Conservation (phyloP, 2,888 invertebrate species). For the Aricia artaxerxes region DNA sequence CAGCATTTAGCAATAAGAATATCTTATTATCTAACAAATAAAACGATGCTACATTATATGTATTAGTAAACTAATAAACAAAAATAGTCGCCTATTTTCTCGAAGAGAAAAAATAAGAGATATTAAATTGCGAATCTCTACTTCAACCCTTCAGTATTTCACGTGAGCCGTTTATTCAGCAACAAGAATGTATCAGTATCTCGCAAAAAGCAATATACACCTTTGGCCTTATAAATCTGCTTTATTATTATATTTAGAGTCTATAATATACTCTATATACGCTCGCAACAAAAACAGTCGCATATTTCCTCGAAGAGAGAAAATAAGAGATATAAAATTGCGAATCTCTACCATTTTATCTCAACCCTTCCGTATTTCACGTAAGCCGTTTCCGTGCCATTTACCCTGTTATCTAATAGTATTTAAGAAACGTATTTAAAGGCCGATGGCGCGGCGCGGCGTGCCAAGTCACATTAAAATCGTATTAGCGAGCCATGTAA, state of each 20-base stretch:
- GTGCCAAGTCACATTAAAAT: slow-evolving; percentile 43
- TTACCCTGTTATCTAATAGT: slow-evolving; percentile 40
- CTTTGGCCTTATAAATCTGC: too few relatives aligned
- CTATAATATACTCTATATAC: too few relatives aligned
- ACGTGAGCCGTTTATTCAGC: too few relatives aligned
- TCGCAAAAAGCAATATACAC: too few relatives aligned
- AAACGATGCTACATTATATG: too few relatives aligned
- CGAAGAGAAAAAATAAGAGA: not conserved
- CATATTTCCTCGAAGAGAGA: not conserved
- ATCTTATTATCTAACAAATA: too few relatives aligned
- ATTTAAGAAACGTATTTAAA: slow-evolving; percentile 42
- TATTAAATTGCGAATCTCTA: not conserved
- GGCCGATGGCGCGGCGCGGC: slow-evolving; percentile 44
- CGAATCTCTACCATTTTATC: not conserved
- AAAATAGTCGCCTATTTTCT: too few relatives aligned
- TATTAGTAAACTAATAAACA: too few relatives aligned
- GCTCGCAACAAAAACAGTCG: not conserved
- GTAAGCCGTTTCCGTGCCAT: slow-evolving; percentile 25
- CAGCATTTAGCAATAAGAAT: too few relatives aligned
- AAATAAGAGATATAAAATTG: not conserved
- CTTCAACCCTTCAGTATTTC: too few relatives aligned
- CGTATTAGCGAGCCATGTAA: slow-evolving; percentile 37
- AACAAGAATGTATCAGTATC: too few relatives aligned
- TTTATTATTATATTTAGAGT: too few relatives aligned
- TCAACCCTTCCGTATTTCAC: slow-evolving; percentile 5